Evolutionary conservation across 2,797 vertebrate genomes (phyloP).

Genomic region (Tympanoctomys barrerae): DNA sequence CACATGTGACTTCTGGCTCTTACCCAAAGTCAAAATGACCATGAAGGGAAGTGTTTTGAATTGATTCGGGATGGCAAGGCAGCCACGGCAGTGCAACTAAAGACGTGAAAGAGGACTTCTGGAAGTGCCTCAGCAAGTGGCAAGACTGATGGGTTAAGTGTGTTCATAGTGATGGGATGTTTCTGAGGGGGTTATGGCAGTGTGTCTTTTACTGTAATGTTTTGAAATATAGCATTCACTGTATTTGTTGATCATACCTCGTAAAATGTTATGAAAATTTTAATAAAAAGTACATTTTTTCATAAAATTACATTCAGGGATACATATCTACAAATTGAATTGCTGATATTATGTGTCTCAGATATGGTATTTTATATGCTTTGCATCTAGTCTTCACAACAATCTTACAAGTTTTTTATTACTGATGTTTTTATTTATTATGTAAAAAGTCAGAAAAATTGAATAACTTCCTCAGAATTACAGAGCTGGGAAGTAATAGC

Average conservation of each 20-base stretch:
- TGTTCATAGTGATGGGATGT: background rate
- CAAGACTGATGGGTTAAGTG: background rate
- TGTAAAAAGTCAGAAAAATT: constrained; percentile 33
- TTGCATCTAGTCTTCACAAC: background rate
- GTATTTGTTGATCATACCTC: background rate
- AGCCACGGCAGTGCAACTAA: background rate
- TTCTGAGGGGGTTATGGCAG: background rate
- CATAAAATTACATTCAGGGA: background rate
- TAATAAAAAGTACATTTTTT: background rate
- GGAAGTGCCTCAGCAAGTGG: background rate
- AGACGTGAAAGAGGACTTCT: background rate
- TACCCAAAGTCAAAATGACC: background rate
- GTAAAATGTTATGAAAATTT: background rate
- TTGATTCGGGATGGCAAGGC: background rate
- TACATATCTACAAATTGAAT: background rate
- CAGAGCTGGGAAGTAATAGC: constrained; percentile 21
- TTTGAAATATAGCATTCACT: background rate
- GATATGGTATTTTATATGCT: background rate
- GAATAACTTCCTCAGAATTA: constrained; percentile 13
- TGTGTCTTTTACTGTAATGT: background rate
- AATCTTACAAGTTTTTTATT: background rate
- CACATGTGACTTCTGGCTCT: background rate
- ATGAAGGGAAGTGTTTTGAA: background rate
- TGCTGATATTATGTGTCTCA: background rate
- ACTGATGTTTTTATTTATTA: background rate